Base-by-base conservation (phyloP, 2,888 invertebrate species). In the Parnassius glacialis region DNA sequence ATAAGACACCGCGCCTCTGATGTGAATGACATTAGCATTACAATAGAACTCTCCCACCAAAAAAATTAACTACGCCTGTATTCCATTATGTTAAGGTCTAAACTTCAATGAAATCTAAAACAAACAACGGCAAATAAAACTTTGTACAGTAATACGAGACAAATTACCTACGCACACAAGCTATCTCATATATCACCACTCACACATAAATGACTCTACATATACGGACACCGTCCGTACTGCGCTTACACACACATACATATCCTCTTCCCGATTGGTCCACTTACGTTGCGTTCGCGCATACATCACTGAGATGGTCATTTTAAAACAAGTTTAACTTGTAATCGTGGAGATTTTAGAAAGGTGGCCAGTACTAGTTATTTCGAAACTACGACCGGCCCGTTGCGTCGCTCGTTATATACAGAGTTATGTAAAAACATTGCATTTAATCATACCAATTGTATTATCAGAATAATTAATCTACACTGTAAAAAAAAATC, bases 301-400 rank as follows among this genome's bases (percentile, higher is more conserved):
- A 85, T 79, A 79, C 76, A 78, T 75, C 77, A 79, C 75, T 61
- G 70, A 74, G 75, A 75, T 80, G 81, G 72, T 70, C 65, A 67
- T 84, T 84, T 87, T 83, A 83, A 84, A 89, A 88, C 88, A 68
- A 74, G 87, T 85, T 83, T 77, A 76, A 75, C 68, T 71, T 76
- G 82, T 85, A 85, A 85, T 84, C 82, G 87, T 81, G 66, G 82
- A 89, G 89, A 89, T 90, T 89, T 89, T 91, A 90, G 90, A 90
- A 91, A 91, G 90, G 90, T 83, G 77, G 82, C 73, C 72, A 60
- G 73, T 74, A 74, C 73, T 70, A 77, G 34, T 13, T 52, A 42
- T 62, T 58, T 68, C 64, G 59, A 58, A 67, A 70, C 71, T 59
- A 60, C 41, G 25, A 70, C 70, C 61, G 68, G 81, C 79, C 74